These are phyloP conservation scores for Tetrapedia diversipes DNA, from an alignment of 2,888 invertebrate species.

Conservation along the genomic window DNA sequence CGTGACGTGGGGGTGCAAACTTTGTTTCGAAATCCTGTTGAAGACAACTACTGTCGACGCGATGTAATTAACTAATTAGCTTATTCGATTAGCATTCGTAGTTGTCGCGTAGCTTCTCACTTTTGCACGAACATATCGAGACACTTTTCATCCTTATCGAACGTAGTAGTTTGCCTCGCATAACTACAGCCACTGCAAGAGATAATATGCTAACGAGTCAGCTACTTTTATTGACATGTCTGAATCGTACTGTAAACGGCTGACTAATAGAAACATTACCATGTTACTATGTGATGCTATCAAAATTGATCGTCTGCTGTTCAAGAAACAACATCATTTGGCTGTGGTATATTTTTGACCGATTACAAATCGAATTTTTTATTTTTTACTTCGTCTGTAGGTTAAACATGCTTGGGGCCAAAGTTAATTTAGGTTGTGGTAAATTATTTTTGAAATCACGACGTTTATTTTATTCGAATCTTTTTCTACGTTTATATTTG, in stretches of 20 bases:
- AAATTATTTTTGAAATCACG: too few species aligned
- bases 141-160: slow-evolving; percentile 68
- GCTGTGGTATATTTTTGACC: too few species aligned
- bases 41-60: slow-evolving; percentile 54
- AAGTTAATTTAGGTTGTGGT: too few species aligned
- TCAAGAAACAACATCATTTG: too few species aligned
- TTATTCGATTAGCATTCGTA: slow-evolving; percentile 70
- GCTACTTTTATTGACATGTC: slow-evolving; percentile 75
- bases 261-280: slow-evolving; percentile 56
- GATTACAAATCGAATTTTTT: too few species aligned
- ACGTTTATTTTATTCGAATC: too few species aligned
- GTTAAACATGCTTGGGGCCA: too few species aligned
- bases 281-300: too few species aligned
- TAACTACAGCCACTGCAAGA: slow-evolving; percentile 74
- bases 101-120: slow-evolving; percentile 70
- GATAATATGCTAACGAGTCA: slow-evolving; percentile 79
- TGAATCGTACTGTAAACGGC: slow-evolving; percentile 70
- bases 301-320: too few species aligned
- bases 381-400: too few species aligned
- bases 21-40: slow-evolving; percentile 57
- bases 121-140: slow-evolving; percentile 48
- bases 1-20: slow-evolving; percentile 40
- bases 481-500: too few species aligned
- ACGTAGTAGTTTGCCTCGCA: slow-evolving; percentile 74
- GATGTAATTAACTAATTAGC: slow-evolving; percentile 69